These are phyloP conservation scores for Calephelis perditalis DNA, from an alignment of 2,888 invertebrate genomes.

Conservation along the genomic window DNA sequence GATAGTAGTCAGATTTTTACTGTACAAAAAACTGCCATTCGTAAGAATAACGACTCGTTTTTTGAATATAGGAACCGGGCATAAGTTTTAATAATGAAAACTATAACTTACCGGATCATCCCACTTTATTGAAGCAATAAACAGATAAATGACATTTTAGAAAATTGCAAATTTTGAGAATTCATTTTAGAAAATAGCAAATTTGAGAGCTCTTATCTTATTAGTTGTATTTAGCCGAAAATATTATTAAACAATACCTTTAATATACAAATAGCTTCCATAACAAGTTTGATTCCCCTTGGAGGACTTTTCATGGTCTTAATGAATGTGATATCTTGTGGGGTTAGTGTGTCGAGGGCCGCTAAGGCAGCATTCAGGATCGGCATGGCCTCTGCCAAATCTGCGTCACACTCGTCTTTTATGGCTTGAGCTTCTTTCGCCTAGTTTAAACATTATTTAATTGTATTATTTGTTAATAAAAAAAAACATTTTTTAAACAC, in stretches of 20 bases:
- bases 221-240: not conserved
- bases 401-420: constrained; percentile 95
- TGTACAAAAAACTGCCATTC: no score
- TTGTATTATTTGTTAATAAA: no score
- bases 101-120: constrained; percentile 57
- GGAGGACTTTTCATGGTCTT: constrained; percentile 99
- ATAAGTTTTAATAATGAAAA: no score
- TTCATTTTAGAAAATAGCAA: not conserved
- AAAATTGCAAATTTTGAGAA: not conserved
- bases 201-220: not conserved
- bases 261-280: constrained; percentile 97
- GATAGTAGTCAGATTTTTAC: no score
- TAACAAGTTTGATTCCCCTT: constrained; percentile 90
- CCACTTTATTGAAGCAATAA: constrained; percentile 30
- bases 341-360: constrained; percentile 93
- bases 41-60: no score
- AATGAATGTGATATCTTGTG: constrained; percentile 93
- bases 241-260: constrained; percentile 71
- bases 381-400: constrained; percentile 94
- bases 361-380: constrained; percentile 91
- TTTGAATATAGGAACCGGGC: no score
- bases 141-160: constrained; percentile 6
- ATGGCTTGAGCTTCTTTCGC: constrained; percentile 88
- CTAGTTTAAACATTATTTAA: constrained; percentile 36
- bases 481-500: no score